Evolutionary conservation across 2,797 vertebrate species (phyloP), one percentile per base, ranked within the genome.

Genomic region (Mus spretus): DNA sequence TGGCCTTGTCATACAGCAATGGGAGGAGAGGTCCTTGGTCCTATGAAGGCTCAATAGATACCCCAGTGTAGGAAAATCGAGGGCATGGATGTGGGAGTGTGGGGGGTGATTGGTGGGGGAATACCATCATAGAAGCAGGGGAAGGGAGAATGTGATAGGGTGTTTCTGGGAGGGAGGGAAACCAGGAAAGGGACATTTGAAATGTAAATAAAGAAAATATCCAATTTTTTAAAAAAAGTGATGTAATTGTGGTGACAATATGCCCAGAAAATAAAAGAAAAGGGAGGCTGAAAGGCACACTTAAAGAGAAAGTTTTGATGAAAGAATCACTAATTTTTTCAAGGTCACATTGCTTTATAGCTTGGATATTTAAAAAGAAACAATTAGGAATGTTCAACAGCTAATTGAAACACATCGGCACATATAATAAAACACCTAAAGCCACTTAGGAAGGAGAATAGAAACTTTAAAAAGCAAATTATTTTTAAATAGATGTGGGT

Each of bases 391-490:
- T 65, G 2, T 34, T 90, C 11, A 89, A 37, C 24, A 81, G 8
- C 89, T 90, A 92, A 85, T 44, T 40, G 19, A 93, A 96, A 80
- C 31, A 91, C 91, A 92, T 61, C 28, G 82, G 61, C 0, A 72
- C n/a, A 74, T 15, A 92, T 47, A 83, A 79, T 70, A 78, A 85
- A 85, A 77, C 83, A 93, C 72, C 50, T 17, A 81, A 86, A 79
- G 86, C 4, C 50, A 87, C 4, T 78, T 20, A 87, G 34, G 82
- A 91, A 81, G 13, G 55, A 72, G 24, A 95, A 91, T 15, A 75
- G 3, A 93, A 94, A 82, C 63, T 84, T 94, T 77, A 40, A 74
- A 81, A 81, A 65, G 11, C 26, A 90, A 95, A 74, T 88, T 88
- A 47, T 85, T 81, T 72, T 87, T 61, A 65, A 67, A 81, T 8